Conservation (phyloP, 2,888 invertebrate species). For the Drosophila algonquin region DNA sequence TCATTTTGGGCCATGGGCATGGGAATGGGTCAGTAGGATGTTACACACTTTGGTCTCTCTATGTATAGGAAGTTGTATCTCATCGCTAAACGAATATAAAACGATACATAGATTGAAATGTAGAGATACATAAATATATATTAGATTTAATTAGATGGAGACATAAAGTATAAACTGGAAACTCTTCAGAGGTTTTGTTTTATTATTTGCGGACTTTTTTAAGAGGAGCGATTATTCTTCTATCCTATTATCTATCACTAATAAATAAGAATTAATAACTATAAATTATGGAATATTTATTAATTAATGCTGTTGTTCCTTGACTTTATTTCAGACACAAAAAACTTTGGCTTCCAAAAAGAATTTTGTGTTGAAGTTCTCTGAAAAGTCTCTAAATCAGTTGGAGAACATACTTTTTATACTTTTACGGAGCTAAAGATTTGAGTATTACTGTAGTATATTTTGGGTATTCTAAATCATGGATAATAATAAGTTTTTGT, state of each 20-base stretch:
- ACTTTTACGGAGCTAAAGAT: too few species aligned
- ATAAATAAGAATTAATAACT: background rate
- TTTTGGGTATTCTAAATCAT: too few species aligned
- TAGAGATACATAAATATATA: background rate
- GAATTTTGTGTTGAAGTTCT: background rate
- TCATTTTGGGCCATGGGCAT: slow-evolving; percentile 31
- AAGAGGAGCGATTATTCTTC: background rate
- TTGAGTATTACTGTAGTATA: too few species aligned
- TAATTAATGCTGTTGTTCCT: background rate
- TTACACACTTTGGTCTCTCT: slow-evolving; percentile 8
- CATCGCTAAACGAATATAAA: background rate
- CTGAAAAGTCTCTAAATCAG: background rate
- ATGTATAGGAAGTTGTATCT: slow-evolving; percentile 18
- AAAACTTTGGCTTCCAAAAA: background rate
- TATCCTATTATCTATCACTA: background rate
- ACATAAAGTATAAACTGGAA: background rate
- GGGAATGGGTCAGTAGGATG: slow-evolving; percentile 37
- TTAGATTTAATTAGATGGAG: background rate
- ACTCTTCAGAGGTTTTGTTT: background rate
- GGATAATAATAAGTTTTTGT: too few species aligned
- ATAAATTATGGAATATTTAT: background rate
- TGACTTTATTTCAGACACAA: background rate
- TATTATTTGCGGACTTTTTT: background rate
- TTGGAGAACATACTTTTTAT: background rate
- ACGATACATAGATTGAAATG: background rate